These are phyloP conservation scores for Symphodus melops DNA, from an alignment of 2,113 vertebrate genomes.

Conservation along the genomic window DNA sequence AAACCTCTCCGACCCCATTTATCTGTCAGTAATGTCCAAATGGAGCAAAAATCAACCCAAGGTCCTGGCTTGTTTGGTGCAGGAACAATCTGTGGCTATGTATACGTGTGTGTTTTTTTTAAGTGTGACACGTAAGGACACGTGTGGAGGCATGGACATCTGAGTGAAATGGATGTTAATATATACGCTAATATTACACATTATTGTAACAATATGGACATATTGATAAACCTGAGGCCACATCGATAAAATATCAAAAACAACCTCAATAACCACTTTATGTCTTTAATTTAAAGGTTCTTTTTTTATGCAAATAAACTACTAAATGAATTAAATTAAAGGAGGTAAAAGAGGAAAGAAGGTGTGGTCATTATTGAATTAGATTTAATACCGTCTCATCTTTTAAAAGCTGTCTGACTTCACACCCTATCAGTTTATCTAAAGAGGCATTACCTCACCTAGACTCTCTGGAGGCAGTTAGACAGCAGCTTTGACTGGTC, in stretches of 20 bases:
- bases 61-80: conserved; percentile 33
- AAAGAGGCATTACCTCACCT: conserved; percentile 42
- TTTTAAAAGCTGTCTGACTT: conserved; percentile 32
- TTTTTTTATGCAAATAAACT: not conserved
- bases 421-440: conserved; percentile 52
- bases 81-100: conserved; percentile 17
- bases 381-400: conserved; percentile 33
- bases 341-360: not conserved
- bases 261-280: not conserved
- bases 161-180: conserved; percentile 3
- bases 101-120: conserved; percentile 8
- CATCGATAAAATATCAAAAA: not conserved
- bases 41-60: conserved; percentile 38
- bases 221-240: conserved; percentile 3
- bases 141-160: not conserved
- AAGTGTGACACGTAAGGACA: not conserved
- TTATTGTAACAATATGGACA: not conserved
- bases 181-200: conserved; percentile 15
- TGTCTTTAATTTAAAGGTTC: not conserved
- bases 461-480: conserved; percentile 26
- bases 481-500: not conserved
- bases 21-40: conserved; percentile 27
- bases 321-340: not conserved
- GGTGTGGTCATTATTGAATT: not conserved
- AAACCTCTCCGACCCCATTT: not conserved